Evolutionary conservation across 2,888 invertebrate species (phyloP).

Genomic region (Theodoxus fluviatilis): DNA sequence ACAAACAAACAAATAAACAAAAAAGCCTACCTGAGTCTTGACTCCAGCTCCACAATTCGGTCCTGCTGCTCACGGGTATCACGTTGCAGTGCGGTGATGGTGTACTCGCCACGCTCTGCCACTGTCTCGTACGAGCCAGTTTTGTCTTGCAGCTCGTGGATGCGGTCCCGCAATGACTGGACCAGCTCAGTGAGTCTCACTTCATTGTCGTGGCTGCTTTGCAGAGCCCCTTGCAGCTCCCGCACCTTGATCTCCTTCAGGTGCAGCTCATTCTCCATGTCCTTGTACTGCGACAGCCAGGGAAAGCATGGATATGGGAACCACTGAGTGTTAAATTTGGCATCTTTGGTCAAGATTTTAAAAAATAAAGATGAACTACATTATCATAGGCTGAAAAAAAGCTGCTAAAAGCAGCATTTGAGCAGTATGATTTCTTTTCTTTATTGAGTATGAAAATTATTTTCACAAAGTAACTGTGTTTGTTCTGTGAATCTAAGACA

Average conservation of each 20-base stretch:
- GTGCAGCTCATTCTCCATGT: constrained; percentile 55
- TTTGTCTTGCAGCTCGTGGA: constrained; percentile 56
- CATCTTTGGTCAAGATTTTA: not conserved
- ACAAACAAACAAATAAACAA: no score
- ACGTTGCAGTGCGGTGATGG: constrained; percentile 58
- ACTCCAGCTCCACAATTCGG: constrained; percentile 61
- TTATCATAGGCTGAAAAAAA: not conserved
- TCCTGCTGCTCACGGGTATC: constrained; percentile 57
- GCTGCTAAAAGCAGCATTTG: not conserved
- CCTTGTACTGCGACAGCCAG: no score
- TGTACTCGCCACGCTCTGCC: constrained; percentile 57
- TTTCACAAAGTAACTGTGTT: no score
- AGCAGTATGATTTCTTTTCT: not conserved
- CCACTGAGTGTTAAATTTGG: not conserved
- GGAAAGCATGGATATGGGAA: not conserved
- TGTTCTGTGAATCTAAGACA: no score
- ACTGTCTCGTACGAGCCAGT: constrained; percentile 55
- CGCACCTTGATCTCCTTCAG: constrained; percentile 58
- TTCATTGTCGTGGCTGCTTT: constrained; percentile 58
- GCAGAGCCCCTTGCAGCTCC: constrained; percentile 52
- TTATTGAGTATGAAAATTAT: not conserved
- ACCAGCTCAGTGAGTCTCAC: constrained; percentile 46
- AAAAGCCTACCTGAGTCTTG: constrained; percentile 57
- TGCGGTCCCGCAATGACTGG: constrained; percentile 49
- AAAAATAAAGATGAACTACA: not conserved